Percentiles rank a stretch among this genome's conserved stretches.
Evolutionary conservation across 2,113 vertebrate species (phyloP).

Genomic region (Tinamus guttatus): DNA sequence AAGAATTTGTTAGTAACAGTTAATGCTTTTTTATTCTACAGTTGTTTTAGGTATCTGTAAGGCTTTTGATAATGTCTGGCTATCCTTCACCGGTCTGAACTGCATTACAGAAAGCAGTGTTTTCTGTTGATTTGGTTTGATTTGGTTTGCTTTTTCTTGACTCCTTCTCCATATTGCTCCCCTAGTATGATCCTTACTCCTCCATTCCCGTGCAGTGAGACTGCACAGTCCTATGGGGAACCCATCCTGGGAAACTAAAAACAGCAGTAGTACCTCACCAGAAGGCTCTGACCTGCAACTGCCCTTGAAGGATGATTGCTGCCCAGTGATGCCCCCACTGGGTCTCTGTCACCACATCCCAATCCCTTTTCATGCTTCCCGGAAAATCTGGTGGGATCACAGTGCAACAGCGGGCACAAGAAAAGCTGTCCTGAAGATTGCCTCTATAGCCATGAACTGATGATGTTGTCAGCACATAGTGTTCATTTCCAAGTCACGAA

Average conservation of each 20-base stretch:
- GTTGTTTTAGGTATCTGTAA: background rate
- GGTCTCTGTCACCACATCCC: background rate
- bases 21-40: background rate
- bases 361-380: background rate
- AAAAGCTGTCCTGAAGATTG: conserved; percentile 16
- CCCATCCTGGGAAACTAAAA: background rate
- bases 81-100: background rate
- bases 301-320: background rate
- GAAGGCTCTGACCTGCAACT: background rate
- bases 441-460: conserved; percentile 15
- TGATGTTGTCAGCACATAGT: conserved; percentile 57
- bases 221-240: background rate
- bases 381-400: background rate
- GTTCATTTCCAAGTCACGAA: conserved; percentile 64
- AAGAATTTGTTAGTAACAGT: background rate
- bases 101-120: background rate
- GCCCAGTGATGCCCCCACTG: background rate
- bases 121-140: background rate
- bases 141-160: background rate
- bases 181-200: background rate
- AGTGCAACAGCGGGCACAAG: background rate
- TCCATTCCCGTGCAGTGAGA: background rate
- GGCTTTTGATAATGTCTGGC: background rate
- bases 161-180: background rate
- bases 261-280: background rate